Base-by-base conservation (phyloP, 1,140 invertebrate species). In the Sycobia sp. region DNA sequence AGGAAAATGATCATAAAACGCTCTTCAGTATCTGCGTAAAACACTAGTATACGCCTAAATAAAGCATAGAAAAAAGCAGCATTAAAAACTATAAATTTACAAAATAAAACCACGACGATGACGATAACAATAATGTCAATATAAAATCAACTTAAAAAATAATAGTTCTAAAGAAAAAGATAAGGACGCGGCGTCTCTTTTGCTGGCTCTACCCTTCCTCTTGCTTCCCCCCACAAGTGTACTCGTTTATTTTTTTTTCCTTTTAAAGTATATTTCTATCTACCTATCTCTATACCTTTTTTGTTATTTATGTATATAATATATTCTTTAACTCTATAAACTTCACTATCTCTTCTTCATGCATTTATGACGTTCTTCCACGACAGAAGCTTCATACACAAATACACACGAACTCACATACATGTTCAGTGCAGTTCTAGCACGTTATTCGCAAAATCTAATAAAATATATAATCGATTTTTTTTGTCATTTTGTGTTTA, bases 161-260 rank as follows among this genome's bases (percentile, higher is more conserved):
- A 63, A 43, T 58, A 58, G 49, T 61, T 20, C 44, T 34, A 27
- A 50, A 55, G 46, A 54, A 10, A 53, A 47, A 25, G 46, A 67
- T 55, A 51, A 57, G 49, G 69, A 69, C 69, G 73, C 75, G 75
- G 67, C 73, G 69, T 76, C 72, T 78, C 74, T 80, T 78, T 78
- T 79, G 79, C 79, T 81, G 79, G 79, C 79, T 81, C 79, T 81
- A 81, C 79, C 79, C 78, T 81, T 81, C 78, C 77, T 79, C 76
- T 81, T 80, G 79, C 78, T 81, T 81, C 78, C 79, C 79, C 78
- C 76, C 76, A 79, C 74, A 79, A 75, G 73, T 62, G 71, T 74
- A 75, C 16, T 61, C 47, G 43, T 66, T 61, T 62, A 36, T 54
- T 65, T 62, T 66, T 34, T 56, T 44, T 66, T 50, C 38, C 38